Percentiles rank a stretch among this genome's conserved stretches.
phyloP scores from a whole-genome alignment of 2,888 invertebrate species.

The Tetragonisca angustula region DNA sequence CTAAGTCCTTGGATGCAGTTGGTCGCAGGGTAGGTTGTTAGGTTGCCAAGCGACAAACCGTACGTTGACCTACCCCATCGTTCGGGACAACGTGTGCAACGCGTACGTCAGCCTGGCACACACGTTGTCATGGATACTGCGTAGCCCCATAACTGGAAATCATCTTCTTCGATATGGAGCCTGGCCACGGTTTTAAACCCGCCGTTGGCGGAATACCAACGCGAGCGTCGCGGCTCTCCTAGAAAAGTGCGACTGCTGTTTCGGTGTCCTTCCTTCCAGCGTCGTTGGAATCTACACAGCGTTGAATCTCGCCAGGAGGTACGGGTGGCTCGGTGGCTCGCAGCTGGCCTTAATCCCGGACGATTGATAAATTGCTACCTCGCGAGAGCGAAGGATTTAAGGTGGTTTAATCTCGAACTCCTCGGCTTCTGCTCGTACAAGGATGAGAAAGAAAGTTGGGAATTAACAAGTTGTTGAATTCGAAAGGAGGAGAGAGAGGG shows the following conservation, averaged over 20 bases:
- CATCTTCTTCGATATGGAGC: conserved; percentile 60
- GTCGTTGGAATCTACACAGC: not conserved
- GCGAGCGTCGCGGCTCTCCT: no score
- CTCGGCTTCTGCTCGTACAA: no score
- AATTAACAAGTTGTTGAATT: no score
- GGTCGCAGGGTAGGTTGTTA: conserved; percentile 75
- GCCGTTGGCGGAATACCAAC: not conserved
- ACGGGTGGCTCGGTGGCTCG: not conserved
- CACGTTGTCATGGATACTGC: conserved; percentile 72
- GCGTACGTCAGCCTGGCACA: conserved; percentile 56
- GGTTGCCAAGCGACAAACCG: conserved; percentile 78
- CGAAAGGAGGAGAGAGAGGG: no score
- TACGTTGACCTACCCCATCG: conserved; percentile 77
- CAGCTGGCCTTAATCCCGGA: no score
- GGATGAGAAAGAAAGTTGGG: no score
- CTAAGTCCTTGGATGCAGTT: conserved; percentile 70
- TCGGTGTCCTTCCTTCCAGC: no score
- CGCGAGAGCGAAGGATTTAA: not conserved
- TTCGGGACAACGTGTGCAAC: conserved; percentile 58
- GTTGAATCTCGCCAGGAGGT: not conserved
- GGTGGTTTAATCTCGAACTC: not conserved
- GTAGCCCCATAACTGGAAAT: conserved; percentile 67
- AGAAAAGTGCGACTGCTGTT: no score
- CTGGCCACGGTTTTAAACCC: conserved; percentile 26
- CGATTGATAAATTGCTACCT: not conserved